These are phyloP conservation scores for Pluvianellus socialis DNA, from an alignment of 2,113 vertebrate species.

Conservation along the genomic window DNA sequence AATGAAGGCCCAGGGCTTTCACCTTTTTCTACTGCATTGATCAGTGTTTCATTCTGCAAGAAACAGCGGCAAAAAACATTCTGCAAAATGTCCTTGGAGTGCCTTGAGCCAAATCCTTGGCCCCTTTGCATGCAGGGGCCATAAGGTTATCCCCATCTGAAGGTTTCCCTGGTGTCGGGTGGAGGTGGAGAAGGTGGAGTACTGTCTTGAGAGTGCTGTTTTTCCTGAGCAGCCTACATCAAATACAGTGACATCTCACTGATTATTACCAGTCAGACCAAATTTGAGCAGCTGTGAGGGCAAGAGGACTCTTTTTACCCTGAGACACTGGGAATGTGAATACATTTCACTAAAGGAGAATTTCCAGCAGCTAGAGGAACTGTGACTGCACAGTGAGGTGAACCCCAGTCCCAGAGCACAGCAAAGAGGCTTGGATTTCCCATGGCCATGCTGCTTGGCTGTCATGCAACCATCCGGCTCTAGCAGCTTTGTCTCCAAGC, in stretches of 20 bases:
- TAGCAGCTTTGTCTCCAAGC: constrained; percentile 40
- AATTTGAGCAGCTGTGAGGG: background rate
- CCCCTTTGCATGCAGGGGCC: background rate
- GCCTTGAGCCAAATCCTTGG: background rate
- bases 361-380: background rate
- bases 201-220: background rate
- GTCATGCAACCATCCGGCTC: background rate
- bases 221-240: background rate
- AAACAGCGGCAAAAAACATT: background rate
- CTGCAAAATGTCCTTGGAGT: background rate
- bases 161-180: fast-evolving
- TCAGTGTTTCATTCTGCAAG: fast-evolving
- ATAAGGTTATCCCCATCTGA: background rate
- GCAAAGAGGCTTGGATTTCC: background rate
- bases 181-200: background rate
- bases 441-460: background rate
- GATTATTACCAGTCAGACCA: background rate
- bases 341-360: background rate
- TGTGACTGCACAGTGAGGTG: background rate
- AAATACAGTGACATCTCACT: background rate
- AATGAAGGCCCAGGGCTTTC: background rate
- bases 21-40: background rate
- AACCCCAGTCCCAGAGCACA: background rate
- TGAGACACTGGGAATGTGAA: background rate
- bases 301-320: background rate